Conservation (phyloP, 1,140 invertebrate genomes). For the Hestina assimilis region DNA sequence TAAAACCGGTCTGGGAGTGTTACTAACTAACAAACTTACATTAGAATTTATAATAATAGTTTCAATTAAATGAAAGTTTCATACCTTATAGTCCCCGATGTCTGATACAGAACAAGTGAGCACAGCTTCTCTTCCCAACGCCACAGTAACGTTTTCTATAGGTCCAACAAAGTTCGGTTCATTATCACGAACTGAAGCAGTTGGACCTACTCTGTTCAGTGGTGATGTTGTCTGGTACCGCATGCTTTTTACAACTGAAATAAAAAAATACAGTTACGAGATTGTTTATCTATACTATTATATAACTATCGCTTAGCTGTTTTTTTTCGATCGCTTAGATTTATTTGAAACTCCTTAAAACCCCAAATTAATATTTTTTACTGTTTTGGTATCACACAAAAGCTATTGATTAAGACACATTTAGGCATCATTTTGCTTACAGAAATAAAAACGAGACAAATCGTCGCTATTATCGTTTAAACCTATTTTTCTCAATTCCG, state of each 20-base stretch:
- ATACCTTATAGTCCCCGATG: conserved; percentile 89
- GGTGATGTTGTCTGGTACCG: conserved; percentile 60
- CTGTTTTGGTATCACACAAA: too few species aligned
- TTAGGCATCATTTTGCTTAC: too few species aligned
- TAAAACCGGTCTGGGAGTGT: too few species aligned
- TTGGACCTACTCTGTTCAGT: conserved; percentile 57
- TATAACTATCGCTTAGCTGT: not conserved
- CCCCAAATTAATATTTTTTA: too few species aligned
- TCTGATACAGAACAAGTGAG: conserved; percentile 89
- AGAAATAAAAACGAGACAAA: too few species aligned
- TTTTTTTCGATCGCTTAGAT: too few species aligned
- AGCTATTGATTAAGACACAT: too few species aligned
- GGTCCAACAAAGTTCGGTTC: conserved; percentile 86
- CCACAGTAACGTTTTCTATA: conserved; percentile 88
- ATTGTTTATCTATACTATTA: not conserved
- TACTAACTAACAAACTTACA: too few species aligned
- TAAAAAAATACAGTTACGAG: conserved; percentile 14
- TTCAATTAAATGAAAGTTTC: conserved; percentile 9
- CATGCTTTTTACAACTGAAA: conserved; percentile 62
- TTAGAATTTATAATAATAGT: too few species aligned
- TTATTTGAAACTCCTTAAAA: too few species aligned
- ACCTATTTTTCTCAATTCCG: too few species aligned
- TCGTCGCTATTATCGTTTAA: too few species aligned
- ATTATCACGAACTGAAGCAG: conserved; percentile 63
- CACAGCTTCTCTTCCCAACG: conserved; percentile 87